Evolutionary conservation across 1,140 invertebrate species (phyloP).

Genomic region (Daktulosphaira vitifoliae): DNA sequence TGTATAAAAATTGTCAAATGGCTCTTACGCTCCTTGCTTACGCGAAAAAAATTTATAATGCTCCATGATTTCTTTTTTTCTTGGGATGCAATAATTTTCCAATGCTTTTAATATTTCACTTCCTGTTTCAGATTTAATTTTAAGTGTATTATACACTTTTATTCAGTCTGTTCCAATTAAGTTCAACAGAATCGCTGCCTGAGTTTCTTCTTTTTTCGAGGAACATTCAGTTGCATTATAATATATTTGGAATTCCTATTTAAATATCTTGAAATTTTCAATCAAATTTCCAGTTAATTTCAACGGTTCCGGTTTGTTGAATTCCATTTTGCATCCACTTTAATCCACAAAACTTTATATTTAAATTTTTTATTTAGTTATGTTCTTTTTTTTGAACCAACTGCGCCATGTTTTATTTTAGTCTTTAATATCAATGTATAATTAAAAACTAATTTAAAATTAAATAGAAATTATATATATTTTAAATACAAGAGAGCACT

Average conservation of each 20-base stretch:
- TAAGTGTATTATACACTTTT: too few species aligned
- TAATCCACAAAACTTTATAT: too few species aligned
- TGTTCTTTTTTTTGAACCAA: too few species aligned
- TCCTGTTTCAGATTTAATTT: conserved; percentile 13
- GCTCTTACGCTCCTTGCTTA: conserved; percentile 18
- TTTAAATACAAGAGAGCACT: too few species aligned
- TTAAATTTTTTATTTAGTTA: too few species aligned
- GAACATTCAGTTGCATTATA: not conserved
- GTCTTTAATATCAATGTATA: too few species aligned
- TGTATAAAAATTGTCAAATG: too few species aligned
- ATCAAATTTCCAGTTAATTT: conserved; percentile 5
- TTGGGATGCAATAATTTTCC: conserved; percentile 27
- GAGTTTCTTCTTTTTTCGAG: too few species aligned
- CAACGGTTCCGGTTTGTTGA: conserved; percentile 6
- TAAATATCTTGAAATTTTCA: conserved; percentile 21
- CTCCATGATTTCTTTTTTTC: conserved; percentile 14
- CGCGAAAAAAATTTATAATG: conserved; percentile 28
- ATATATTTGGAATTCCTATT: conserved; percentile 10
- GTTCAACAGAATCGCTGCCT: too few species aligned
- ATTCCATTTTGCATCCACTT: conserved; percentile 9
- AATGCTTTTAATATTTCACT: not conserved
- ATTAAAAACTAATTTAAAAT: too few species aligned
- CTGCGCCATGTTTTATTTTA: too few species aligned
- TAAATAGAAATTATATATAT: too few species aligned
- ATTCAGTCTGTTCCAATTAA: conserved; percentile 18